These are phyloP conservation scores for Delia radicum DNA, from an alignment of 1,140 invertebrate genomes.

Conservation along the genomic window DNA sequence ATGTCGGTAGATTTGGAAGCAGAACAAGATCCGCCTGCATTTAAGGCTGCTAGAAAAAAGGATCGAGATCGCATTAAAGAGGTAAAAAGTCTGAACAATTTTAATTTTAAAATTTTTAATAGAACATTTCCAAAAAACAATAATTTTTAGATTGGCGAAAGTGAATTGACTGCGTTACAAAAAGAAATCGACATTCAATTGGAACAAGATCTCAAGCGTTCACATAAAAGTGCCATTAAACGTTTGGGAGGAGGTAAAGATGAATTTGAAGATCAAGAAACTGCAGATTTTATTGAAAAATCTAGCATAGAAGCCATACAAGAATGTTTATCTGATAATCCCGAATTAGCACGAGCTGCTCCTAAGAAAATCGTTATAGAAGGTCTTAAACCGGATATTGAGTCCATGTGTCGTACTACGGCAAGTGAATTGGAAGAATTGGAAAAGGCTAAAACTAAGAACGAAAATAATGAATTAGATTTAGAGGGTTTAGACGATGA, in stretches of 20 bases:
- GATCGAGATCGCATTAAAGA: constrained; percentile 78
- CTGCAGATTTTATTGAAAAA: constrained; percentile 61
- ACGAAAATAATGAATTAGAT: constrained; percentile 67
- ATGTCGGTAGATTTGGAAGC: constrained; percentile 95
- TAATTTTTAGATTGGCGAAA: constrained; percentile 55
- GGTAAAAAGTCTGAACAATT: constrained; percentile 55
- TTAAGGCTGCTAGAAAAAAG: constrained; percentile 84
- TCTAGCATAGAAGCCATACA: constrained; percentile 62
- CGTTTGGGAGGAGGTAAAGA: constrained; percentile 13
- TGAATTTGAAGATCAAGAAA: constrained; percentile 55
- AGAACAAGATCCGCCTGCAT: constrained; percentile 94
- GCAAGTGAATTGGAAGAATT: constrained; percentile 42
- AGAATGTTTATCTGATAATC: constrained; percentile 51
- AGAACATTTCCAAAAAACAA: not conserved
- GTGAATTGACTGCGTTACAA: constrained; percentile 70
- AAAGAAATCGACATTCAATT: constrained; percentile 75
- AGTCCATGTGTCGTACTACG: constrained; percentile 48
- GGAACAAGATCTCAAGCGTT: constrained; percentile 62
- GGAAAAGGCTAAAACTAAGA: constrained; percentile 44
- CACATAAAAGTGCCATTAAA: constrained; percentile 38
- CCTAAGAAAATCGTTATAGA: constrained; percentile 35
- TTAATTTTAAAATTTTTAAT: not conserved
- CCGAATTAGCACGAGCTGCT: constrained; percentile 30
- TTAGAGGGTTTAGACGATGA: constrained; percentile 82
- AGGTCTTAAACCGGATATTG: constrained; percentile 50